Evolutionary conservation across 2,888 invertebrate genomes (phyloP).

Genomic region (Macrosiphum euphorbiae): DNA sequence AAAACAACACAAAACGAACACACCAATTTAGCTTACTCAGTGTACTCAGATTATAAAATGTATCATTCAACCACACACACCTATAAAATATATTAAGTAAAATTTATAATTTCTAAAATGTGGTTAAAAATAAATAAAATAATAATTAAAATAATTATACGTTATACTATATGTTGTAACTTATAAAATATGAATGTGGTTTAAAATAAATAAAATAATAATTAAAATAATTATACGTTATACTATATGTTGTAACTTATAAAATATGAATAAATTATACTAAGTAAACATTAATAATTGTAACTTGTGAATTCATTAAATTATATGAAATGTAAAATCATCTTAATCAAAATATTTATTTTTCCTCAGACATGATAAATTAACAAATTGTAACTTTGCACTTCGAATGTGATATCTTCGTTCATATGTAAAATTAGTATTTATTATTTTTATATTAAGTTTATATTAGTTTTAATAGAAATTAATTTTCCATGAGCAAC

Average conservation of each 20-base stretch:
- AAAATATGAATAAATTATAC: background rate
- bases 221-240: background rate
- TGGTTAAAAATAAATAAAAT: background rate
- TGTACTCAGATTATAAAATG: background rate
- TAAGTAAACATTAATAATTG: background rate
- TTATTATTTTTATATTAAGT: background rate
- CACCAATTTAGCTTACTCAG: background rate
- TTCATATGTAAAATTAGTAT: background rate
- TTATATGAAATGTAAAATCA: background rate
- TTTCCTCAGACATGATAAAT: background rate
- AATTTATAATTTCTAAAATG: background rate
- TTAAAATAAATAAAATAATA: background rate
- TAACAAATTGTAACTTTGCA: background rate
- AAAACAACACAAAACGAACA: background rate
- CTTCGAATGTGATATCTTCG: background rate
- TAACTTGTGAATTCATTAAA: background rate
- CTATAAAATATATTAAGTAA: background rate
- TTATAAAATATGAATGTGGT: too few relatives aligned
- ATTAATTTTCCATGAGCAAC: background rate
- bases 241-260: background rate
- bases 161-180: background rate
- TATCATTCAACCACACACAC: background rate
- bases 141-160: too few relatives aligned
- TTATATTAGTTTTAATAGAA: background rate
- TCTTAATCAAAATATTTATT: background rate